Base-by-base conservation (phyloP, 2,888 invertebrate genomes). In the Parnassius smintheus region DNA sequence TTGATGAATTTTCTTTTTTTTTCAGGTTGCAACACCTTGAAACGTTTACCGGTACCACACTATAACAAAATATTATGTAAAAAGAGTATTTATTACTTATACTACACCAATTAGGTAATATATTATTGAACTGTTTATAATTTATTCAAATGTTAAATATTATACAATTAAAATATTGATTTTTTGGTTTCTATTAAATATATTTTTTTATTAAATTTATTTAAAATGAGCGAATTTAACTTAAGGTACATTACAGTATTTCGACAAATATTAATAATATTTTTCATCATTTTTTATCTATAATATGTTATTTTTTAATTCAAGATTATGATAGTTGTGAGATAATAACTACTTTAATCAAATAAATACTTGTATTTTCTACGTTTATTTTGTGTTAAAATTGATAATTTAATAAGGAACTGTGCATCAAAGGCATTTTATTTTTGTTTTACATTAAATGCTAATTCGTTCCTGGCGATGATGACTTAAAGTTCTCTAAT, bases 11-110 rank as follows among this genome's bases (percentile, higher is more conserved):
- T 42, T 48, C n/a, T 22, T 56, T 52, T 45, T 52, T 69, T 77
- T 75, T 22, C 83, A 86, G 86, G 83, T 86, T 60, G 85, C 85
- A 59, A 74, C 82, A 18, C 86, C 85, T 10, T 86, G 75, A 81
- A 65, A 35, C 22, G 9, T 55, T 55, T 59, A 45, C 41, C 58
- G 12, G 18, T 51, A 52, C 35, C 7, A 35, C 1, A 35, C 3
- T 35, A 35, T 4, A 12, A 46, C 46, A 46, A 46, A 49, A 49
- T 35, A 35, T 35, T 35, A 18, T 13, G 8, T 49, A 13, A 13
- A 49, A n/a, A 4, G 12, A 18, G 18, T 18, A 18, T 50, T 42
- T 53, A 55, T 61, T 55, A 58, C 48, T 11, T 12, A 49, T 2
- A 13, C 9, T 41, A 22, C 11, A 48, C 46, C 13, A 44, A 22